Percentiles rank a stretch among this genome's conserved stretches.
These are phyloP conservation scores for Sylvicola cinctus DNA, from an alignment of 2,888 invertebrate species.

Conservation along the genomic window DNA sequence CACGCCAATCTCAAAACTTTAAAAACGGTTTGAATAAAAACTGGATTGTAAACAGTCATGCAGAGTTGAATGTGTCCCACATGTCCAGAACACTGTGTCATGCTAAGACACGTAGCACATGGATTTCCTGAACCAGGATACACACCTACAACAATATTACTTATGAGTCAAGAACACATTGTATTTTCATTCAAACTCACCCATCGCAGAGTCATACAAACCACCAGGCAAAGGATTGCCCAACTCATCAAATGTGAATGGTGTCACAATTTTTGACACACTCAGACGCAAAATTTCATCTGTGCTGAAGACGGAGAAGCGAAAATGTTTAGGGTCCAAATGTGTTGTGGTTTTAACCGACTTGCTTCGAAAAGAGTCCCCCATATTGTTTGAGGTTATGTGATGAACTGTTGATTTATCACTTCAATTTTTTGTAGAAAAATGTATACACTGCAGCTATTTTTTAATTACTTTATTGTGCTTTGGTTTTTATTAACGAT, in stretches of 20 bases:
- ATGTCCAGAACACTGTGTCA: conserved; percentile 67
- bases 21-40: conserved; percentile 57
- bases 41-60: conserved; percentile 73
- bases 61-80: conserved; percentile 87
- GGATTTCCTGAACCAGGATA: conserved; percentile 39
- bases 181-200: conserved; percentile 21
- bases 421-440: too few relatives aligned
- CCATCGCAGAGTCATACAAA: conserved; percentile 75
- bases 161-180: conserved; percentile 2
- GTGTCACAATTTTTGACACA: conserved; percentile 59
- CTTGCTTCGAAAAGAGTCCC: too few relatives aligned
- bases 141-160: conserved; percentile 26
- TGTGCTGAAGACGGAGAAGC: conserved; percentile 51
- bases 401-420: too few relatives aligned
- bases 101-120: conserved; percentile 62
- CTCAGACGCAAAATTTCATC: conserved; percentile 63
- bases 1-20: conserved; percentile 48
- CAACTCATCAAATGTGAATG: conserved; percentile 57
- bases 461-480: too few relatives aligned
- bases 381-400: too few relatives aligned
- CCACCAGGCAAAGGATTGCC: conserved; percentile 70
- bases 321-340: conserved; percentile 22
- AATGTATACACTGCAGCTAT: too few relatives aligned
- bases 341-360: too few relatives aligned
- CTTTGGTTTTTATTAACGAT: too few relatives aligned